Evolutionary conservation across 1,140 invertebrate species (phyloP).

Genomic region (Maniola jurtina): DNA sequence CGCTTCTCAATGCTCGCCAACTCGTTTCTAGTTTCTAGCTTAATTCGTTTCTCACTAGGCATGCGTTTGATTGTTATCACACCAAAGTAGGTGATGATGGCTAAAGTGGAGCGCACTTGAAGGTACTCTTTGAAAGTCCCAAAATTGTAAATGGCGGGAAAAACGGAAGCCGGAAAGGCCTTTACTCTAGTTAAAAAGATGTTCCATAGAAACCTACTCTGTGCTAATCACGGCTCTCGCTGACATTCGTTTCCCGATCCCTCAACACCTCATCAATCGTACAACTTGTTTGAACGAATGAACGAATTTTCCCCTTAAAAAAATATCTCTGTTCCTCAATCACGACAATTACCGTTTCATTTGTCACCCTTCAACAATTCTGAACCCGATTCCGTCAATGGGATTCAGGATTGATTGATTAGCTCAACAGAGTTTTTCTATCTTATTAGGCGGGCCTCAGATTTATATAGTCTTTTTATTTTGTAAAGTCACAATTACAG

Average conservation of each 20-base stretch:
- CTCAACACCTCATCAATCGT: slow-evolving; percentile 61
- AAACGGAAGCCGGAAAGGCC: too few relatives aligned
- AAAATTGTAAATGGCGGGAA: too few relatives aligned
- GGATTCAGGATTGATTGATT: slow-evolving; percentile 64
- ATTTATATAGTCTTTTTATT: too few relatives aligned
- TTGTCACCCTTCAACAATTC: slow-evolving; percentile 56
- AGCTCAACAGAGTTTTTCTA: slow-evolving; percentile 12
- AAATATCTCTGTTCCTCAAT: slow-evolving; percentile 48
- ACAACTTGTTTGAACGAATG: slow-evolving; percentile 47
- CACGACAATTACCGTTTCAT: slow-evolving; percentile 62
- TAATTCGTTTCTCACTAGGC: too few relatives aligned
- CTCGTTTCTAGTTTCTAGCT: too few relatives aligned
- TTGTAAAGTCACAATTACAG: too few relatives aligned
- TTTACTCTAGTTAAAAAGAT: too few relatives aligned
- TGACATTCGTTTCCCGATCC: slow-evolving; percentile 54
- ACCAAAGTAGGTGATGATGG: too few relatives aligned
- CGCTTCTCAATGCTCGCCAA: too few relatives aligned
- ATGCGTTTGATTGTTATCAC: too few relatives aligned
- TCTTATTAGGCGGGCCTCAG: background rate
- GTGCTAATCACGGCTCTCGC: slow-evolving; percentile 40
- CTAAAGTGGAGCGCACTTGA: too few relatives aligned
- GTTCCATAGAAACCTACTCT: slow-evolving; percentile 26
- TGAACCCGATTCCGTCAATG: slow-evolving; percentile 55
- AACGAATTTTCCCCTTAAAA: slow-evolving; percentile 47
- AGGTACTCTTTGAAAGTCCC: too few relatives aligned